phyloP scores from a whole-genome alignment of 1,140 invertebrate genomes.

The Drosophila guanche region DNA sequence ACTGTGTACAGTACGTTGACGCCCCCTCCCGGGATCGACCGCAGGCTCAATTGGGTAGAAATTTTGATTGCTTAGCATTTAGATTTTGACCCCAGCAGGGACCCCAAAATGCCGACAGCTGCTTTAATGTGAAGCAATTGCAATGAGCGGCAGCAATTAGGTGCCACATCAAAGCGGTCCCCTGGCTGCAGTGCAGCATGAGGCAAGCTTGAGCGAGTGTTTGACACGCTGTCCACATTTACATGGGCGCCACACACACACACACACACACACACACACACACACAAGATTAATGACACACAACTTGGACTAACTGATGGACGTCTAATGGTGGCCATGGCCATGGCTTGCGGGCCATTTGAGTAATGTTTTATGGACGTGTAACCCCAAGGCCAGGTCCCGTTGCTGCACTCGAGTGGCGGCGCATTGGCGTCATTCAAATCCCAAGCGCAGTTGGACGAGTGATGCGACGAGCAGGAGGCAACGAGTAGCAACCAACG shows the following conservation, averaged over 20 bases:
- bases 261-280: too few relatives aligned
- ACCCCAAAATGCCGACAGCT: background rate
- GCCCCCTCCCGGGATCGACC: background rate
- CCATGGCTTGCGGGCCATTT: constrained; percentile 32
- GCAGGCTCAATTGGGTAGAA: constrained; percentile 46
- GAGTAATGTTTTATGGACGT: constrained; percentile 45
- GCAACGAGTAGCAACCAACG: too few relatives aligned
- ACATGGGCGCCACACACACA: too few relatives aligned
- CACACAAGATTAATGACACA: constrained; percentile 34
- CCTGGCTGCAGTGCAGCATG: too few relatives aligned
- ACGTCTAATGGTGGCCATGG: constrained; percentile 14
- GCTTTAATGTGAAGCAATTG: too few relatives aligned
- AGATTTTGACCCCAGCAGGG: constrained; percentile 9
- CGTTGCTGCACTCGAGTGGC: constrained; percentile 13
- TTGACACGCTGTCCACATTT: constrained; percentile 18
- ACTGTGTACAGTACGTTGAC: background rate
- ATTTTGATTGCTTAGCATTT: constrained; percentile 29
- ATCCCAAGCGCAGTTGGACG: background rate
- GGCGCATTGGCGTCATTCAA: too few relatives aligned
- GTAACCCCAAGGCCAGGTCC: background rate
- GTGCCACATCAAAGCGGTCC: too few relatives aligned
- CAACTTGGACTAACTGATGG: constrained; percentile 31
- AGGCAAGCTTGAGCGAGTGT: too few relatives aligned
- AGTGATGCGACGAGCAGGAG: background rate
- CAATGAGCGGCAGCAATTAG: too few relatives aligned